Evolutionary conservation across 1,140 invertebrate genomes (phyloP).

Genomic region (Zaprionus kolodkinae): DNA sequence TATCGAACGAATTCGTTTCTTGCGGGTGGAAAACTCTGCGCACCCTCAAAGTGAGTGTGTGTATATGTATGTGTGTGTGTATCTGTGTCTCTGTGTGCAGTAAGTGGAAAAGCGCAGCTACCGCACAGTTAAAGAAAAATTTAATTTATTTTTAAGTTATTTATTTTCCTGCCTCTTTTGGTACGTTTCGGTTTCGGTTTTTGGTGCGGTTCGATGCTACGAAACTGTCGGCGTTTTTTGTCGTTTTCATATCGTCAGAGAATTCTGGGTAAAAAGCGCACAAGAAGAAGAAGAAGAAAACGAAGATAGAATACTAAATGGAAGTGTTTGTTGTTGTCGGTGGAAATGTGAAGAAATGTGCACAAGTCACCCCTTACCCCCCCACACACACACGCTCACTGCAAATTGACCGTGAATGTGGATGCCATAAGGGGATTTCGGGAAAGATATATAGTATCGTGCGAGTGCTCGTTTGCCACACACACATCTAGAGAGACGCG

Average conservation of each 20-base stretch:
- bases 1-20: conserved; percentile 60
- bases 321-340: conserved; percentile 64
- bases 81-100: conserved; percentile 37
- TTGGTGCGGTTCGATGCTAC: conserved; percentile 14
- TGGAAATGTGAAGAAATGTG: conserved; percentile 39
- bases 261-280: conserved; percentile 69
- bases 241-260: conserved; percentile 42
- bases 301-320: conserved; percentile 50
- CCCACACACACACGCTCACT: background rate
- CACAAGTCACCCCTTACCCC: conserved; percentile 31
- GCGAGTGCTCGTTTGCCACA: conserved; percentile 12
- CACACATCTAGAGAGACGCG: conserved; percentile 11
- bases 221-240: conserved; percentile 59
- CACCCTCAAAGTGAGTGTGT: conserved; percentile 60
- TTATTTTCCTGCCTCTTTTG: conserved; percentile 40
- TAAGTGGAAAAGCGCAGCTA: conserved; percentile 63
- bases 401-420: conserved; percentile 74
- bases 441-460: conserved; percentile 22
- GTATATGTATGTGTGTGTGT: conserved; percentile 10
- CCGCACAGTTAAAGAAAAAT: conserved; percentile 57
- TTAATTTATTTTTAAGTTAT: conserved; percentile 81
- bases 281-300: background rate
- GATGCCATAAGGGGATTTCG: conserved; percentile 31
- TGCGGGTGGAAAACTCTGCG: conserved; percentile 68
- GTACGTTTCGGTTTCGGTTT: conserved; percentile 16